phyloP scores from a whole-genome alignment of 2,113 vertebrate species.

The Lycaon pictus region DNA sequence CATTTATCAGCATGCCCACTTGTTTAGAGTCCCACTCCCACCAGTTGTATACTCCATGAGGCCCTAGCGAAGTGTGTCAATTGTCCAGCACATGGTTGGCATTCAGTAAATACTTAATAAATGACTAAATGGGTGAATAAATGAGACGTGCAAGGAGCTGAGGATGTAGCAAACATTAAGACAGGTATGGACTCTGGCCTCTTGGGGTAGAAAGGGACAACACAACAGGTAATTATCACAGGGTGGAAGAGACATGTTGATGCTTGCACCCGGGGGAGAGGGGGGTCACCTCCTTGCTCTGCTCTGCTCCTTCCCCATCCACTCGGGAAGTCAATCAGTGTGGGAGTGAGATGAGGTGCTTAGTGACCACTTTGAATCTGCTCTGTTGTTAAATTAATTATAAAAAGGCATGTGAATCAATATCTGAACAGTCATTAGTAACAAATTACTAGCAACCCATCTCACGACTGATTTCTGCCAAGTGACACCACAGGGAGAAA shows the following conservation, averaged over 20 bases:
- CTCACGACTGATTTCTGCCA: background rate
- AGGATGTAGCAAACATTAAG: no score
- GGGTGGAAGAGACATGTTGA: fast-evolving
- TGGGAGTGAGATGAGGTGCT: background rate
- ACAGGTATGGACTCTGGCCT: background rate
- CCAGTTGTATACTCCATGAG: background rate
- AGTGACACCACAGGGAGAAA: background rate
- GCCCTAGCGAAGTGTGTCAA: background rate
- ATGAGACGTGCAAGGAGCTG: background rate
- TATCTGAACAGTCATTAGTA: background rate
- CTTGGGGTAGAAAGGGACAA: background rate
- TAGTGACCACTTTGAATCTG: background rate
- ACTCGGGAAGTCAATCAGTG: background rate
- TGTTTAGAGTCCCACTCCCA: background rate
- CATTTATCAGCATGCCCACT: background rate
- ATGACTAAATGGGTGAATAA: background rate
- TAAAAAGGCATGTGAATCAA: background rate
- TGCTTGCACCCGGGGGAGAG: no score
- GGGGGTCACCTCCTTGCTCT: background rate
- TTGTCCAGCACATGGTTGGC: background rate
- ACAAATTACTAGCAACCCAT: background rate
- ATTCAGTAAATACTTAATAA: background rate
- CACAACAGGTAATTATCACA: no score
- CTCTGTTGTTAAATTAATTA: background rate
- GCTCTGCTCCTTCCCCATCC: no score